Evolutionary conservation across 2,797 vertebrate species (phyloP).

Genomic region (Coregonus ussuriensis): DNA sequence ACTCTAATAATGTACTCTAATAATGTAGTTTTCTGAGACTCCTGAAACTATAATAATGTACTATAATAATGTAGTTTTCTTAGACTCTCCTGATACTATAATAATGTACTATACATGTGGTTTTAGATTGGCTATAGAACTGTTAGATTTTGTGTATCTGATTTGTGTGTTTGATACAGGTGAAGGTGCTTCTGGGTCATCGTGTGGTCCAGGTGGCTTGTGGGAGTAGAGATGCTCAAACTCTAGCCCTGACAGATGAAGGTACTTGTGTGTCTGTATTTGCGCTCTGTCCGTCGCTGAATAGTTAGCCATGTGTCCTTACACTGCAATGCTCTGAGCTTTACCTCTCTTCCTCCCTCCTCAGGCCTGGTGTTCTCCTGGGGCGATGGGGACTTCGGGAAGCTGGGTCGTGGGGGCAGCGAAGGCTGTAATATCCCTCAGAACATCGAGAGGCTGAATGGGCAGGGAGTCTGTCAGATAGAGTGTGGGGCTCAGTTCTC

Average conservation of each 20-base stretch:
- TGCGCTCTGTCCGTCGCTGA: not conserved
- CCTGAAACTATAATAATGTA: too few relatives aligned
- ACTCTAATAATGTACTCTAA: too few relatives aligned
- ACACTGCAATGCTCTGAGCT: not conserved
- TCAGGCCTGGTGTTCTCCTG: constrained; percentile 96
- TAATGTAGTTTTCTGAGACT: too few relatives aligned
- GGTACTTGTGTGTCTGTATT: constrained; percentile 68
- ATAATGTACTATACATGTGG: not conserved
- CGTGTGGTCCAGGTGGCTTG: constrained; percentile 97
- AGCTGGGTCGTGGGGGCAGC: constrained; percentile 95
- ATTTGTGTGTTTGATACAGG: constrained; percentile 67
- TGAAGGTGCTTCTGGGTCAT: constrained; percentile 96
- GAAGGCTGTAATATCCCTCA: constrained; percentile 98
- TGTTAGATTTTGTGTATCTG: not conserved
- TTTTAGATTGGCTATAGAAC: not conserved
- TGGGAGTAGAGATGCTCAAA: constrained; percentile 97
- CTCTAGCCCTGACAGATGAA: constrained; percentile 95
- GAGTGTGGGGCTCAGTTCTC: constrained; percentile 99
- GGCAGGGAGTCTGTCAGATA: constrained; percentile 95
- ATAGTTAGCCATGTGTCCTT: constrained; percentile 1
- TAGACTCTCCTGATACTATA: too few relatives aligned
- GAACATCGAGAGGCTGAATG: constrained; percentile 96
- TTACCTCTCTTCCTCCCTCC: not conserved
- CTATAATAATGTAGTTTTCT: too few relatives aligned
- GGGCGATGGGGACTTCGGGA: constrained; percentile 98